A percentile compares a stretch with the other conserved stretches of the same genome.
Conservation (phyloP, 2,888 invertebrate species). For the Apamea monoglypha region DNA sequence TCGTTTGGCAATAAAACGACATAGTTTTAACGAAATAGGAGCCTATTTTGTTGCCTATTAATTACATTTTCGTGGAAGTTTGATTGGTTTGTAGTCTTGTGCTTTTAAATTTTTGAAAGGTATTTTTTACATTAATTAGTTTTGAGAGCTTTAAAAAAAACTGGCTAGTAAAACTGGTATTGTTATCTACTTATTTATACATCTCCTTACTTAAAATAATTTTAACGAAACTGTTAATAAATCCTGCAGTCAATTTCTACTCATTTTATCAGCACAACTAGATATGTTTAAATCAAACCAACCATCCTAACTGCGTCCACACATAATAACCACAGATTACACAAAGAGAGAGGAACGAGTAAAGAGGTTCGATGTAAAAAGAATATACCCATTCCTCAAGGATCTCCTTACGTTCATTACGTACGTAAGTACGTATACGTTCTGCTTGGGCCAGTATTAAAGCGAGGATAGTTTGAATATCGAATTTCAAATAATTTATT, state of each 20-base stretch:
- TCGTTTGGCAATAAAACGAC: slow-evolving; percentile 59
- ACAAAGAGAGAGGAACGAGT: slow-evolving; percentile 8
- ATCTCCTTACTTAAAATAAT: neutral
- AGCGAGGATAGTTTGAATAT: slow-evolving; percentile 43
- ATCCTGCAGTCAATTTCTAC: neutral
- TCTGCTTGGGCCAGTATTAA: slow-evolving; percentile 40
- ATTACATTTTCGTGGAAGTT: slow-evolving; percentile 28
- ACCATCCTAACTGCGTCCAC: neutral
- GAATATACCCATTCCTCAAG: slow-evolving; percentile 27
- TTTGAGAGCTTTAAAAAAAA: neutral
- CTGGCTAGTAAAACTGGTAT: neutral
- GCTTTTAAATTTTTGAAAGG: neutral
- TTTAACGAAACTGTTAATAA: neutral
- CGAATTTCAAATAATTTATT: slow-evolving; percentile 49
- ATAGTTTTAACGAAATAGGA: slow-evolving; percentile 51
- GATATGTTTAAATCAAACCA: neutral
- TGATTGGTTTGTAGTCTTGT: slow-evolving; percentile 37
- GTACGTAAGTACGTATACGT: too few relatives aligned
- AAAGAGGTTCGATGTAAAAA: slow-evolving; percentile 28
- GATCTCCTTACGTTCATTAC: too few relatives aligned
- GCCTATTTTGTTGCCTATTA: slow-evolving; percentile 28
- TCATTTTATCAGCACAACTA: neutral
- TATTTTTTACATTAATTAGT: neutral
- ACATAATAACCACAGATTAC: neutral
- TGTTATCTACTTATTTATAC: neutral